Evolutionary conservation across 2,888 invertebrate genomes (phyloP).

Genomic region (Mesorhabditis spiculigera): DNA sequence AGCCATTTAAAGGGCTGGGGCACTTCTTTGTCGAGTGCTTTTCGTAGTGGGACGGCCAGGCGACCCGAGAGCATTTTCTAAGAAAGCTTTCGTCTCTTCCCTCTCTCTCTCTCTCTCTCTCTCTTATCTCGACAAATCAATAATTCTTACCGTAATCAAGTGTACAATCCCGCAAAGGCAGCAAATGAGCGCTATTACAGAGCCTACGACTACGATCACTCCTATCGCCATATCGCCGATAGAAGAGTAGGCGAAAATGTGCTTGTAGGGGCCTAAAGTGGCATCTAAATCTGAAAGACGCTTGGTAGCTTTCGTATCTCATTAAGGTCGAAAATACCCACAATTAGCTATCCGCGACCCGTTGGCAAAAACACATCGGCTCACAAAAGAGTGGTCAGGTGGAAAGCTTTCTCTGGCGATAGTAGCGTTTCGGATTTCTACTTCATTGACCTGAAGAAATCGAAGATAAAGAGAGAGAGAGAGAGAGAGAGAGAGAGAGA

Average conservation of each 20-base stretch:
- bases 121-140: no score
- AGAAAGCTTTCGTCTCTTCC: no score
- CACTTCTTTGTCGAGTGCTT: slow-evolving; percentile 61
- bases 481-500: no score
- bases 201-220: slow-evolving; percentile 61
- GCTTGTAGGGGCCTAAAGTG: slow-evolving; percentile 51
- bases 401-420: slow-evolving; percentile 32
- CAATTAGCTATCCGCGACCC: slow-evolving; percentile 37
- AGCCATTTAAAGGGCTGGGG: slow-evolving; percentile 59
- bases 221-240: slow-evolving; percentile 62
- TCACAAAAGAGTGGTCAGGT: slow-evolving; percentile 35
- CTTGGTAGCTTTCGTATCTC: not conserved
- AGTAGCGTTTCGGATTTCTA: slow-evolving; percentile 36
- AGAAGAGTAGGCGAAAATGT: slow-evolving; percentile 50
- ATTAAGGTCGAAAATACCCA: slow-evolving; percentile 8
- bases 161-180: slow-evolving; percentile 65
- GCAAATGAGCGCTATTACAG: slow-evolving; percentile 61
- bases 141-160: slow-evolving; percentile 60
- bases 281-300: no score
- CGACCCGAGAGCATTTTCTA: slow-evolving; percentile 61
- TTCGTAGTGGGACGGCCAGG: slow-evolving; percentile 61
- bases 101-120: not conserved
- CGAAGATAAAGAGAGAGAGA: not conserved
- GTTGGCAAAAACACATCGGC: slow-evolving; percentile 32
- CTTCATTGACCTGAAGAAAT: slow-evolving; percentile 41